Evolutionary conservation across 2,888 invertebrate genomes (phyloP).

Genomic region (Norana najaformis): DNA sequence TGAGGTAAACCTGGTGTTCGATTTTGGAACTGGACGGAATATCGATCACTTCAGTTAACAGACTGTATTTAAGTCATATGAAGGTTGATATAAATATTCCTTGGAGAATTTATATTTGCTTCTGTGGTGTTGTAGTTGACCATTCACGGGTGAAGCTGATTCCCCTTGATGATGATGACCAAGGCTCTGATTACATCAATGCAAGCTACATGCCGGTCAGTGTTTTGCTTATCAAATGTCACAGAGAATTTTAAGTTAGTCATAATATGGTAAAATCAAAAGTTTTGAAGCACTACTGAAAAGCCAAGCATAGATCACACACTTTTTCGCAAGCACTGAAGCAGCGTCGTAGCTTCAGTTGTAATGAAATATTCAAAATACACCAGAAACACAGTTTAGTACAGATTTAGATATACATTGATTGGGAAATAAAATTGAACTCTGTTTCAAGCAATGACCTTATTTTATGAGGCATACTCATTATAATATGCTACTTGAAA

Average conservation of each 20-base stretch:
- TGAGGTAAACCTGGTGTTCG: not conserved
- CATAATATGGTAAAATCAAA: too few species aligned
- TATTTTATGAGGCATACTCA: not conserved
- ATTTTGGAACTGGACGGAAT: not conserved
- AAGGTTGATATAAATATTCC: not conserved
- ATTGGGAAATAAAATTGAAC: too few species aligned
- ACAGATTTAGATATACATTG: not conserved
- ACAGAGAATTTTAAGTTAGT: not conserved
- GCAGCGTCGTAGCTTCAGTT: not conserved
- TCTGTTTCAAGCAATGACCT: too few species aligned
- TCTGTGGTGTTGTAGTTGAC: conserved; percentile 66
- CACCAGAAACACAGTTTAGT: not conserved
- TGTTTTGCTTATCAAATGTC: conserved; percentile 34
- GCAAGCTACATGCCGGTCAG: conserved; percentile 75
- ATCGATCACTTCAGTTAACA: not conserved
- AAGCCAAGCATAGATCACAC: too few species aligned
- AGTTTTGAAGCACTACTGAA: too few species aligned
- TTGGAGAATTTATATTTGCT: not conserved
- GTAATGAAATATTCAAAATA: not conserved
- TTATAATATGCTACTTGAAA: not conserved
- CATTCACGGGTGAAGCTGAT: conserved; percentile 71
- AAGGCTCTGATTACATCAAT: conserved; percentile 75
- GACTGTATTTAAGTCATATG: not conserved
- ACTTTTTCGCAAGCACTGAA: too few species aligned
- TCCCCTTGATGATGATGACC: conserved; percentile 65